Evolutionary conservation across 1,140 invertebrate species (phyloP), one percentile per base, ranked within the genome.

Genomic region (Polyergus mexicanus): DNA sequence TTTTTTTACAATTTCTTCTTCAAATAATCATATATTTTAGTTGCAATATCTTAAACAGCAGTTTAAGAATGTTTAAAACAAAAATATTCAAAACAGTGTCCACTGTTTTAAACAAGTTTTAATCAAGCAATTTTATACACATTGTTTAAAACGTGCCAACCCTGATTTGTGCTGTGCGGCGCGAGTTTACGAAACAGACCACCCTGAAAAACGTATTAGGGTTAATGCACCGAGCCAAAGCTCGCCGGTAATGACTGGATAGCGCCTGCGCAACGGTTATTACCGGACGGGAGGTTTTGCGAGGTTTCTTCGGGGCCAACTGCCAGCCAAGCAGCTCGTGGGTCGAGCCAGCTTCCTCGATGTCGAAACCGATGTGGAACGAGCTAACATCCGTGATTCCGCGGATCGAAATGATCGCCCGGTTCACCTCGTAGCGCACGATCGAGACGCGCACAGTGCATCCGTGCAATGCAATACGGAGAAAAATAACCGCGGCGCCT

Each of bases 191-290:
- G 47, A 51, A 69, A 51, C 54, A 86, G 91, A 92, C 91, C 91
- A 92, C 91, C 91, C 88, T 92, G 91, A 87, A 92, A 90, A 89
- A 76, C 88, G 68, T 92, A 90, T 92, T 92, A 92, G 91, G 47
- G 87, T 90, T 91, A 91, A 91, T 90, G 91, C 66, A 63, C 51
- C 77, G 77, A 77, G 72, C 72, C 69, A 84, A 91, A 84, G 66
- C 72, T 44, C 84, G 78, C 84, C 80, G 62, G 72, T 91, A 92
- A 92, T 89, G 85, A 92, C 76, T 76, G 89, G 84, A 87, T 84
- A 90, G 89, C 78, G 51, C 74, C 54, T 54, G 76, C 68, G 75
- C 47, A 88, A 86, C 62, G 76, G 89, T 89, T 90, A 88, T 89
- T 90, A 90, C 74, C 65, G 75, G 74, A 83, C 85, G 54, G 74